phyloP scores from a whole-genome alignment of 2,888 invertebrate genomes.

The Heteropelma amictum region DNA sequence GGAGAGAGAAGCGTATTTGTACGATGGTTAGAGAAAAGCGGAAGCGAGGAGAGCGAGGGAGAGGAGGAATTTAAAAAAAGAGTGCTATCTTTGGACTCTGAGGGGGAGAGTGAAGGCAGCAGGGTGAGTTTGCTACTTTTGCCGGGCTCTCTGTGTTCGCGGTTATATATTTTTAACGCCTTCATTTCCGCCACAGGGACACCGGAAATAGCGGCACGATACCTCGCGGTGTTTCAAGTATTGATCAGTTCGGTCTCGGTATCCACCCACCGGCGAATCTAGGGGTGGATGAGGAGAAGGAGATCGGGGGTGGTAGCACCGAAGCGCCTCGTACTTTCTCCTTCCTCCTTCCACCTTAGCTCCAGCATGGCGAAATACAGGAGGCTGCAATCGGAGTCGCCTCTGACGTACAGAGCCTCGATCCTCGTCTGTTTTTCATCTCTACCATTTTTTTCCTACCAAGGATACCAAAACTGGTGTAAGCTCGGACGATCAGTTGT shows the following conservation, averaged over 20 bases:
- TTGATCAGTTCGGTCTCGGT: conserved; percentile 77
- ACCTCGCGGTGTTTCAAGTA: conserved; percentile 78
- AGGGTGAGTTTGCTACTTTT: conserved; percentile 55
- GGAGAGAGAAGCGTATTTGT: conserved; percentile 20
- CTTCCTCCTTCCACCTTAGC: conserved; percentile 54
- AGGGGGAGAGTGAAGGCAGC: conserved; percentile 53
- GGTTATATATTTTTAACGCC: conserved; percentile 76
- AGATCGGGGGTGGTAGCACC: conserved; percentile 34
- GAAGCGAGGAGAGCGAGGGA: conserved; percentile 54
- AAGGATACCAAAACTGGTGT: too few species aligned
- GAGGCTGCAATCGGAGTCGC: conserved; percentile 31
- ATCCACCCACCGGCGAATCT: conserved; percentile 64
- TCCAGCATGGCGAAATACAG: conserved; percentile 4
- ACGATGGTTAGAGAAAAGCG: conserved; percentile 41
- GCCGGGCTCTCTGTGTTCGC: conserved; percentile 40
- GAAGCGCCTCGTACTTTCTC: conserved; percentile 60
- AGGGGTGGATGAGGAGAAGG: conserved; percentile 50
- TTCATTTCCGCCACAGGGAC: conserved; percentile 75
- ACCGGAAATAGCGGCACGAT: conserved; percentile 77
- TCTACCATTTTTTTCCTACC: conserved; percentile 3
- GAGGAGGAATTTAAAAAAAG: conserved; percentile 38
- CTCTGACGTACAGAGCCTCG: conserved; percentile 31
- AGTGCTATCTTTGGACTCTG: conserved; percentile 35
- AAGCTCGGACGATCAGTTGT: too few species aligned
- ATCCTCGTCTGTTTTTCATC: conserved; percentile 30